Base-by-base conservation (phyloP, 2,113 vertebrate species). In the Petrocephalus microphthalmus region DNA sequence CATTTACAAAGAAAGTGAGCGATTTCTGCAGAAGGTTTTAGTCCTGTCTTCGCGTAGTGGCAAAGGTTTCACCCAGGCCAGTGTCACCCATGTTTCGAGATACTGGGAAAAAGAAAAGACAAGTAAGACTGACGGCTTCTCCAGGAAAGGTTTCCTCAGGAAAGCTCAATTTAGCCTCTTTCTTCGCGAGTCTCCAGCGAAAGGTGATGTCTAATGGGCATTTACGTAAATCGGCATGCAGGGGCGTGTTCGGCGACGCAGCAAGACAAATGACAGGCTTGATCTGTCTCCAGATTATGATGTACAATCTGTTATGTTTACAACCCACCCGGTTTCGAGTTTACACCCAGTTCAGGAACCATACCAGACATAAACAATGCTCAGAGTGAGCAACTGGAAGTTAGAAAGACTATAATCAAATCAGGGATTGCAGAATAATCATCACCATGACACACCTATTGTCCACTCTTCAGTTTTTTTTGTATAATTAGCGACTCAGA, bases 101-200 rank as follows among this genome's bases (percentile, higher is more conserved):
- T 37, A 11, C n/a, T n/a, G n/a, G n/a, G n/a, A n/a, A n/a, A 5
- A 45, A n/a, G 60, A 42, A n/a, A 20, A 22, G 22, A 4, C 8
- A 3, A 37, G 86, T n/a, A 90, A 89, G 92, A 91, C 88, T 89
- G 22, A 3, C 86, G 87, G n/a, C 84, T 64, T 83, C 90, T 56
- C 90, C 29, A 71, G 57, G n/a, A 57, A 60, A 78, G 56, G 15
- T 89, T 89, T 86, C 90, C 84, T 87, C 60, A 86, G 90, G 88
- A 90, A 89, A 33, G 19, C 86, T 64, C 37, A 37, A 82, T 52
- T 89, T 90, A 88, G 82, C 20, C 56, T 7, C 57, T 67, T 51
- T 25, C 29, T 47, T 29, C 13, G 22, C 2, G 15, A 49, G 25
- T 42, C 45, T n/a, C 42, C 49, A 22, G 51, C 33, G 49, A 56